Conservation (phyloP, 2,113 vertebrate species). For the Vimba vimba region DNA sequence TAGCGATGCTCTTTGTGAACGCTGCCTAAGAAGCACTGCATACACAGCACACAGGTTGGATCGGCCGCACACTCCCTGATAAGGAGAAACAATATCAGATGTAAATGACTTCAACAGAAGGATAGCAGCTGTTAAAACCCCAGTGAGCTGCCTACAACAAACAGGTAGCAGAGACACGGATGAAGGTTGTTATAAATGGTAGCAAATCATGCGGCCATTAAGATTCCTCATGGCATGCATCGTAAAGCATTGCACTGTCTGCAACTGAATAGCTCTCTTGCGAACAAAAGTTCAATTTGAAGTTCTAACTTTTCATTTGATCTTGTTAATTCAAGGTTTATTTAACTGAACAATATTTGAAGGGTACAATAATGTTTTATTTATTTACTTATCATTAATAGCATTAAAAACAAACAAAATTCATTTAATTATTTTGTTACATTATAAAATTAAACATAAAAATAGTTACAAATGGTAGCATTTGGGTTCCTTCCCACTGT, state of each 20-base stretch:
- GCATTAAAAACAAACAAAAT: too few relatives aligned
- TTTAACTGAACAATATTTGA: too few relatives aligned
- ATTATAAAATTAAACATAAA: too few relatives aligned
- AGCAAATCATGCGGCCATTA: not conserved
- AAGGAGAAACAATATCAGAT: not conserved
- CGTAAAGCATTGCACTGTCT: not conserved
- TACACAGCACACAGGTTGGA: slow-evolving; percentile 96
- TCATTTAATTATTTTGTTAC: too few relatives aligned
- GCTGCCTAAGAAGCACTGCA: slow-evolving; percentile 97
- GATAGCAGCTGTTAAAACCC: not conserved
- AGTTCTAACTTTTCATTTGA: too few relatives aligned
- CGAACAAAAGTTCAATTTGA: too few relatives aligned
- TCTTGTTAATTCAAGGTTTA: too few relatives aligned
- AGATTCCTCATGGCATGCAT: not conserved
- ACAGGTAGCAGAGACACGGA: not conserved
- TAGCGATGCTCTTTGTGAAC: slow-evolving; percentile 95
- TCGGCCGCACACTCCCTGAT: slow-evolving; percentile 93
- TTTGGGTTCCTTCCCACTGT: too few relatives aligned
- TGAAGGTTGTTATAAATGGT: too few relatives aligned
- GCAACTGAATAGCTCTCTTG: not conserved
- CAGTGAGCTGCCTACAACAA: not conserved
- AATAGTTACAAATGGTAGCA: too few relatives aligned
- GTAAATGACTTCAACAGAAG: not conserved
- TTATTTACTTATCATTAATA: too few relatives aligned
- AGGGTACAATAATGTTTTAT: too few relatives aligned